Evolutionary conservation across 2,797 vertebrate genomes (phyloP).

Genomic region (Ptychobarbus kaznakovi): DNA sequence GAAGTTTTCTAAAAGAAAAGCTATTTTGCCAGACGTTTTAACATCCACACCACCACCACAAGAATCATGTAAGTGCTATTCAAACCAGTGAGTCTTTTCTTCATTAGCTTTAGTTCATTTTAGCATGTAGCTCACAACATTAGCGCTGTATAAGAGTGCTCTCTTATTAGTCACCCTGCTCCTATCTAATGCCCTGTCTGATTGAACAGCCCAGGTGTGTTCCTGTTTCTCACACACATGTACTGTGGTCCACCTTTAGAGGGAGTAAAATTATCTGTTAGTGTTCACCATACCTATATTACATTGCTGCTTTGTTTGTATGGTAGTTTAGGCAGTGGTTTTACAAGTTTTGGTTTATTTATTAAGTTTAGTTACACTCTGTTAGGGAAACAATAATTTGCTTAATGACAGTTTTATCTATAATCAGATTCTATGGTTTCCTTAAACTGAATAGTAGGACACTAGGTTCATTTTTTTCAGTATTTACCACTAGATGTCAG

Average conservation of each 20-base stretch:
- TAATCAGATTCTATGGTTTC: not conserved
- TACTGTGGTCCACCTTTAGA: slow-evolving; percentile 72
- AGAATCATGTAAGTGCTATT: not conserved
- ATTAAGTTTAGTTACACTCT: not conserved
- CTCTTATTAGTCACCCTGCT: slow-evolving; percentile 17
- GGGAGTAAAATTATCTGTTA: slow-evolving; percentile 75
- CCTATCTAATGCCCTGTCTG: slow-evolving; percentile 48
- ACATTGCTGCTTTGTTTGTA: not conserved
- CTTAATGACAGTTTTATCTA: not conserved
- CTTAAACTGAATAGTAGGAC: not conserved
- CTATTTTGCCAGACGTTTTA: not conserved
- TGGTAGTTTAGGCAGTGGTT: slow-evolving; percentile 25
- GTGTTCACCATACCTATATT: slow-evolving; percentile 8
- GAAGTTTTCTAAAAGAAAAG: not conserved
- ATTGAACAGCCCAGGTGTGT: slow-evolving; percentile 60
- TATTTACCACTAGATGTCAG: slow-evolving; percentile 82
- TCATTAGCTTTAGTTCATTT: not conserved
- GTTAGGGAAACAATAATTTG: not conserved
- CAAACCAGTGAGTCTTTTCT: not conserved
- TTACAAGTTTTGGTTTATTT: slow-evolving; percentile 31
- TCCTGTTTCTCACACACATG: slow-evolving; percentile 46
- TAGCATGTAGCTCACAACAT: not conserved
- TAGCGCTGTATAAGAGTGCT: not conserved
- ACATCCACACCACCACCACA: not conserved
- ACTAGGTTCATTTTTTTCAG: not conserved